These are phyloP conservation scores for Leptura quadrifasciata DNA, from an alignment of 2,888 invertebrate genomes.

Conservation along the genomic window DNA sequence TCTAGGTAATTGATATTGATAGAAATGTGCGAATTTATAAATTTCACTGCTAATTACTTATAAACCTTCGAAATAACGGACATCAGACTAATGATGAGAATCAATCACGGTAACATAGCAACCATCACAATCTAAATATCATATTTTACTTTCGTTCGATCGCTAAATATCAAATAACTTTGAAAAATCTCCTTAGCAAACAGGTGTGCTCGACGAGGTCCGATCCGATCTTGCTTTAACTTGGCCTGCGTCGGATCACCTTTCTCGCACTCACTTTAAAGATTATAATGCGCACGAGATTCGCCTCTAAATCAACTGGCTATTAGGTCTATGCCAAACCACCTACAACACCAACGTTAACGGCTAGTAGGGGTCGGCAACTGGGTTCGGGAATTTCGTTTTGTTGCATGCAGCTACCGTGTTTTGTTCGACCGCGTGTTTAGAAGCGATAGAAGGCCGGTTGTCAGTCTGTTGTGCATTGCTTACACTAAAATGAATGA, in stretches of 20 bases:
- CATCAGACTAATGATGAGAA: not conserved
- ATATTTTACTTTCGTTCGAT: conserved; percentile 8
- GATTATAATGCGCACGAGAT: conserved; percentile 19
- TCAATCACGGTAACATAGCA: not conserved
- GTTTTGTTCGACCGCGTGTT: conserved; percentile 43
- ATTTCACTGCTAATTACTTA: not conserved
- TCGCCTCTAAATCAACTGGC: conserved; percentile 11
- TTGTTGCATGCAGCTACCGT: conserved; percentile 37
- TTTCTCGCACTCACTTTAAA: conserved; percentile 17
- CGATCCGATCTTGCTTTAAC: conserved; percentile 21
- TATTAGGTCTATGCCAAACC: conserved; percentile 10
- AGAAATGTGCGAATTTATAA: not conserved
- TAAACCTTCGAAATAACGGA: not conserved
- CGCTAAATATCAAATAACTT: conserved; percentile 1
- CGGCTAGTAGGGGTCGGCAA: conserved; percentile 28
- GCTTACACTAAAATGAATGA: conserved; percentile 18
- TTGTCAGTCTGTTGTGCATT: conserved; percentile 27
- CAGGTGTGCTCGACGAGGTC: conserved; percentile 29
- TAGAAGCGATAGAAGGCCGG: conserved; percentile 30
- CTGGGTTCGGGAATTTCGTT: conserved; percentile 32
- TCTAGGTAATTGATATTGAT: no score
- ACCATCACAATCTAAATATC: not conserved
- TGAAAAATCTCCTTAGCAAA: conserved; percentile 13
- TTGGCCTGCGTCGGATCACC: conserved; percentile 27
- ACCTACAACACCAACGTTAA: conserved; percentile 4